Conservation (phyloP, 2,888 invertebrate species). For the Carabus problematicus region DNA sequence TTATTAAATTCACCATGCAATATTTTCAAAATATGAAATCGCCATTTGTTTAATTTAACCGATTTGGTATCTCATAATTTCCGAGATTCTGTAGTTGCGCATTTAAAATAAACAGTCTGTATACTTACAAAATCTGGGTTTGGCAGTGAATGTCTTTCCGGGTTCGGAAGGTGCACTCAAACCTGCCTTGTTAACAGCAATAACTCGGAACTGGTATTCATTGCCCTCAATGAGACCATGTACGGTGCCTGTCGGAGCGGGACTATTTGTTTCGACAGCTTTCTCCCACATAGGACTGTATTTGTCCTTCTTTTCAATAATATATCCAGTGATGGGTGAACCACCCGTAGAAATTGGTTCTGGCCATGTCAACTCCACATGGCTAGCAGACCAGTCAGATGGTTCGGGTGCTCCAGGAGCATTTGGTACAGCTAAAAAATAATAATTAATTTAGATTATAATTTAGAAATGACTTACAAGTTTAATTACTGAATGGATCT, state of each 20-base stretch:
- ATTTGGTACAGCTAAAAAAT: conserved; percentile 76
- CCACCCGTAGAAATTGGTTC: conserved; percentile 92
- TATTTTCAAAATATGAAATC: too few species aligned
- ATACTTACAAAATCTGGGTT: conserved; percentile 77
- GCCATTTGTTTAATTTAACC: too few species aligned
- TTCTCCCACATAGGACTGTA: conserved; percentile 94
- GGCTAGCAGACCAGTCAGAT: conserved; percentile 90
- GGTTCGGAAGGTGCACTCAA: conserved; percentile 90
- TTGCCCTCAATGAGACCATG: conserved; percentile 93
- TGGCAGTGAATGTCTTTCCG: conserved; percentile 84
- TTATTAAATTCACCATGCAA: too few species aligned
- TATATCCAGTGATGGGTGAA: conserved; percentile 91
- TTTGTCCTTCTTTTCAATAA: conserved; percentile 91
- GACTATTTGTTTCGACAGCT: conserved; percentile 81
- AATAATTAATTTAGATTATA: conserved; percentile 32
- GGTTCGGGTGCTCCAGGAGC: conserved; percentile 91
- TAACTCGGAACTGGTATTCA: conserved; percentile 95
- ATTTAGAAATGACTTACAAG: background rate
- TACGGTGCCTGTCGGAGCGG: conserved; percentile 79
- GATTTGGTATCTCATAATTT: too few species aligned
- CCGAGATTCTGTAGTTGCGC: too few species aligned
- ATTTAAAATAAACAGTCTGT: background rate
- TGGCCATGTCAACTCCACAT: conserved; percentile 90
- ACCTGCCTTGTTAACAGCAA: conserved; percentile 95
- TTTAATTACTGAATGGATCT: conserved; percentile 88